Evolutionary conservation across 2,888 invertebrate species (phyloP).

Genomic region (Aplocera efformata): DNA sequence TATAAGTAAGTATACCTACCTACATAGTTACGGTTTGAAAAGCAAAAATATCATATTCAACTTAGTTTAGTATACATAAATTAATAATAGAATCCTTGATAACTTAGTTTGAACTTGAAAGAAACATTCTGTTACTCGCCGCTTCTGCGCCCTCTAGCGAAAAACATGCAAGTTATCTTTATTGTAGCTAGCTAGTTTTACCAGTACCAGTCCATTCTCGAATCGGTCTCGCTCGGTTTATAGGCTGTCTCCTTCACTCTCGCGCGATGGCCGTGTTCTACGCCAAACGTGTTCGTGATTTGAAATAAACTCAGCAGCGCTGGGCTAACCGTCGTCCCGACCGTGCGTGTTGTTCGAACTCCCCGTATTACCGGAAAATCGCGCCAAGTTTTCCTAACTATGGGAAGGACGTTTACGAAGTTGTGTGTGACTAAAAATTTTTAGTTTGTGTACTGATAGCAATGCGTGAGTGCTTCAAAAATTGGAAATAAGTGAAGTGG

Average conservation of each 20-base stretch:
- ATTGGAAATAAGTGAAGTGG: slow-evolving; percentile 40
- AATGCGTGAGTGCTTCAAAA: slow-evolving; percentile 39
- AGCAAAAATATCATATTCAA: too few relatives aligned
- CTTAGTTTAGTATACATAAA: too few relatives aligned
- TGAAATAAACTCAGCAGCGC: slow-evolving; percentile 57
- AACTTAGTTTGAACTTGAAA: slow-evolving; percentile 8
- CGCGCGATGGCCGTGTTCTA: slow-evolving; percentile 15
- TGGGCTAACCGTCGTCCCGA: slow-evolving; percentile 59
- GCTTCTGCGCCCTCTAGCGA: slow-evolving; percentile 49
- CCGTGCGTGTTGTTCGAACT: slow-evolving; percentile 42
- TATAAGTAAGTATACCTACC: too few relatives aligned
- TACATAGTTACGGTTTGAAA: too few relatives aligned
- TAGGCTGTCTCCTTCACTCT: slow-evolving; percentile 45
- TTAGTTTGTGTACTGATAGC: slow-evolving; percentile 37
- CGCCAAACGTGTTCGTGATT: slow-evolving; percentile 43
- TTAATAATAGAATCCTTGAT: background rate
- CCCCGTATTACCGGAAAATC: slow-evolving; percentile 40
- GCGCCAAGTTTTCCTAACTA: slow-evolving; percentile 61
- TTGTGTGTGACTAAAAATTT: slow-evolving; percentile 40
- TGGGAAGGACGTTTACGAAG: slow-evolving; percentile 51
- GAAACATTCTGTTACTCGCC: background rate
- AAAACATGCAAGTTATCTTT: slow-evolving; percentile 43
- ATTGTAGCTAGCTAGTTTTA: slow-evolving; percentile 18
- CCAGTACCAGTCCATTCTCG: slow-evolving; percentile 23
- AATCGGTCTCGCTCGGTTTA: slow-evolving; percentile 15